These are phyloP conservation scores for Porites cylindrica DNA, from an alignment of 92 coral and sea anemone genomes.

Conservation along the genomic window DNA sequence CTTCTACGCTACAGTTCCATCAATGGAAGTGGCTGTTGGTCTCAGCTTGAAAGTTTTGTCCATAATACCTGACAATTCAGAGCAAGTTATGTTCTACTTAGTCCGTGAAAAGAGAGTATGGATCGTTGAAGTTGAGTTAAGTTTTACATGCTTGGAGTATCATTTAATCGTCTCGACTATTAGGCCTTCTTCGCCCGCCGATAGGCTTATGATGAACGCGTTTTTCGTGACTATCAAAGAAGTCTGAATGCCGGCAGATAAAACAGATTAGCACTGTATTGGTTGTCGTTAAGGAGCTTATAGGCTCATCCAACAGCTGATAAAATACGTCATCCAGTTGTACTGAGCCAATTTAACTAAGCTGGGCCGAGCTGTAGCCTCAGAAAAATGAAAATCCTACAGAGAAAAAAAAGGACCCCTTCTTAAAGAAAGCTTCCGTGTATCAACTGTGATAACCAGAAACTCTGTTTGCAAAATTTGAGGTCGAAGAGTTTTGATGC, in stretches of 20 bases:
- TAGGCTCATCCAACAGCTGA: neutral
- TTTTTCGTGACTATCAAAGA: neutral
- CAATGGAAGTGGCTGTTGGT: too few relatives aligned
- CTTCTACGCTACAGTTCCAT: too few relatives aligned
- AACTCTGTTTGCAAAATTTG: too few relatives aligned
- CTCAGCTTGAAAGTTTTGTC: too few relatives aligned
- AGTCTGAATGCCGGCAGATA: conserved; percentile 3
- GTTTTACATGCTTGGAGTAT: neutral
- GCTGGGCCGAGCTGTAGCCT: neutral
- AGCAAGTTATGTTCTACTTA: too few relatives aligned
- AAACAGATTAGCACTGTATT: neutral
- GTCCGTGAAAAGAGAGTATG: too few relatives aligned
- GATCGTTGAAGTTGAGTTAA: neutral
- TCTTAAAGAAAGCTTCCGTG: too few relatives aligned
- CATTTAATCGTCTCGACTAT: neutral
- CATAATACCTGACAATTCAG: too few relatives aligned
- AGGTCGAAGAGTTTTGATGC: too few relatives aligned
- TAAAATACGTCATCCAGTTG: neutral
- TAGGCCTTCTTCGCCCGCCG: neutral
- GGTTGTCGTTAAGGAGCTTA: neutral
- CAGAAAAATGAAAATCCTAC: neutral
- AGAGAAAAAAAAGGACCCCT: neutral
- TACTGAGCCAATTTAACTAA: neutral
- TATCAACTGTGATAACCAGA: too few relatives aligned
- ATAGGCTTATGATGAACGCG: neutral